A percentile compares a stretch with the other conserved stretches of the same genome.
Evolutionary conservation across 1,140 invertebrate genomes (phyloP).

Genomic region (Heliconius hewitsoni): DNA sequence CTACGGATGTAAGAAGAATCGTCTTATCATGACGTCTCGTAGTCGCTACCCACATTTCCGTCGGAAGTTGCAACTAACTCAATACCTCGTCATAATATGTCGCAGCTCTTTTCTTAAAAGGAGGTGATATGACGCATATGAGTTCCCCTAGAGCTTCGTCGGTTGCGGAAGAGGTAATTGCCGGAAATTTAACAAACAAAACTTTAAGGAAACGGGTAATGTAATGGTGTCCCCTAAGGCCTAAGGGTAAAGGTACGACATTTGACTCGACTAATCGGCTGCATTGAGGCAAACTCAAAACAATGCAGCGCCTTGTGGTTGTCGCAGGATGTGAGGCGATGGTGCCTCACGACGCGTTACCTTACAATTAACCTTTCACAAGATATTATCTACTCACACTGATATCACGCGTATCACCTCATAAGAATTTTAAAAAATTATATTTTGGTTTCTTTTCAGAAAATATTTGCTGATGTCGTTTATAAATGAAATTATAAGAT

Average conservation of each 20-base stretch:
- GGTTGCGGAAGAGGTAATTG: constrained; percentile 73
- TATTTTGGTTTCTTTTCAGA: too few species aligned
- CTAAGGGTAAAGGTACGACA: constrained; percentile 72
- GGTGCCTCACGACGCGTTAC: constrained; percentile 42
- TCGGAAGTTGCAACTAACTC: constrained; percentile 66
- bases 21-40: constrained; percentile 50
- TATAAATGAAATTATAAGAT: neutral
- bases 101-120: constrained; percentile 48
- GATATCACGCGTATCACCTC: constrained; percentile 5
- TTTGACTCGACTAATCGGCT: constrained; percentile 75
- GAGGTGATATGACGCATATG: constrained; percentile 57
- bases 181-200: constrained; percentile 65
- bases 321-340: constrained; percentile 66
- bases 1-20: constrained; percentile 38
- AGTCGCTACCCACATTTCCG: constrained; percentile 67
- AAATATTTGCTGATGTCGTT: neutral
- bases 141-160: constrained; percentile 51
- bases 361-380: constrained; percentile 43
- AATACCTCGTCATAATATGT: constrained; percentile 61
- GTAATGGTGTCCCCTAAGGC: constrained; percentile 53
- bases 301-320: constrained; percentile 63
- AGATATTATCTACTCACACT: constrained; percentile 32
- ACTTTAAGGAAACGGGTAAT: constrained; percentile 71
- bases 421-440: neutral
- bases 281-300: constrained; percentile 68